Percentiles rank a stretch among this genome's conserved stretches.
These are phyloP conservation scores for Drosophila sproati DNA, from an alignment of 1,140 invertebrate species.

Conservation along the genomic window DNA sequence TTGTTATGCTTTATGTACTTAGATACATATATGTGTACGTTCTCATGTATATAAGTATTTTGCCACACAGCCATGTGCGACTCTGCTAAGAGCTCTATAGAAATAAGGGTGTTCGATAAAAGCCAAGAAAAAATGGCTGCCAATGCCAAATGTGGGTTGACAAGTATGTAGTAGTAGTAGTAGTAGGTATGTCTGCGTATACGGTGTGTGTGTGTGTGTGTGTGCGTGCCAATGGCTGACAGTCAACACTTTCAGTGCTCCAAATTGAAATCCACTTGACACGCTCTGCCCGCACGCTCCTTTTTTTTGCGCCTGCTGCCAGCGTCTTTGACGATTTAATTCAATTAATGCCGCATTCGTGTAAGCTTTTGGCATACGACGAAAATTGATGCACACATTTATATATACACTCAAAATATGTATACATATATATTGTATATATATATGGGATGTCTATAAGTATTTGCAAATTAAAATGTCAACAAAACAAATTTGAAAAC, in stretches of 20 bases:
- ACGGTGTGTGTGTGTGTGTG: conserved; percentile 23
- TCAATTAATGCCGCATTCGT: conserved; percentile 75
- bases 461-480: conserved; percentile 81
- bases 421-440: neutral
- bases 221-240: conserved; percentile 73
- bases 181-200: conserved; percentile 24
- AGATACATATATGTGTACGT: conserved; percentile 31
- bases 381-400: conserved; percentile 43
- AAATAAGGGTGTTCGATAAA: conserved; percentile 78
- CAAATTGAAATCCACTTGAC: conserved; percentile 75
- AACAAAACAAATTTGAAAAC: conserved; percentile 59
- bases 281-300: conserved; percentile 37
- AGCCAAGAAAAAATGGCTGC: conserved; percentile 74
- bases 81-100: conserved; percentile 29
- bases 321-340: conserved; percentile 78
- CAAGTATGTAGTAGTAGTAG: conserved; percentile 30
- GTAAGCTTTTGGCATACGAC: conserved; percentile 48
- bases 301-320: conserved; percentile 16
- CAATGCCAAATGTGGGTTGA: conserved; percentile 75
- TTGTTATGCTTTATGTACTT: conserved; percentile 54
- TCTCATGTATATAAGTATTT: conserved; percentile 1
- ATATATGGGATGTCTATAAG: conserved; percentile 33
- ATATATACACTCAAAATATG: neutral
- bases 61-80: neutral
- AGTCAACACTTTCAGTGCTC: conserved; percentile 76